Conservation (phyloP, 2,888 invertebrate species). For the Rosalia funebris region DNA sequence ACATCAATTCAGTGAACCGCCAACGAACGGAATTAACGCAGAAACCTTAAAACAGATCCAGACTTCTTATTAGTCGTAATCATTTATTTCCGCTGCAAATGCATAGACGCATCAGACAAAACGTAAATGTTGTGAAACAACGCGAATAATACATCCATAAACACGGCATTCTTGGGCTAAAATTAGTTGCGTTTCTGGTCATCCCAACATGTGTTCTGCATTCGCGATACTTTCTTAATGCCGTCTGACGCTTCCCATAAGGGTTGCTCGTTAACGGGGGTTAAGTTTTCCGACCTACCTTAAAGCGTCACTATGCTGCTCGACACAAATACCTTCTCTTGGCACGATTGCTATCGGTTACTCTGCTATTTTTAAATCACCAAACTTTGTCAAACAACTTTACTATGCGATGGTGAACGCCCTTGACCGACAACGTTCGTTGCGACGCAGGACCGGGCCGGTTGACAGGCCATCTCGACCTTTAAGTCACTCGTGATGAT, state of each 20-base stretch:
- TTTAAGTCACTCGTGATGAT: no score
- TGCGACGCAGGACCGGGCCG: background rate
- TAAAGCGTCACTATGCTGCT: constrained; percentile 21
- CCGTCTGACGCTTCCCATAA: constrained; percentile 37
- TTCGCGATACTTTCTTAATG: constrained; percentile 42
- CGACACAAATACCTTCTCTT: constrained; percentile 38
- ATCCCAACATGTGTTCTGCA: constrained; percentile 40
- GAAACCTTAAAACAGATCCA: constrained; percentile 3
- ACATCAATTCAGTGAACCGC: background rate
- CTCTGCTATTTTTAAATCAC: constrained; percentile 45
- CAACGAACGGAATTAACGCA: background rate
- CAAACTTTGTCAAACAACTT: constrained; percentile 29
- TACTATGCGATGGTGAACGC: constrained; percentile 27
- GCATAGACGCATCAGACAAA: constrained; percentile 7
- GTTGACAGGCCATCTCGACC: background rate
- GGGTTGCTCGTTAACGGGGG: constrained; percentile 37
- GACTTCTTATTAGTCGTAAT: background rate
- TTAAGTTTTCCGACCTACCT: constrained; percentile 43
- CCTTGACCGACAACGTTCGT: constrained; percentile 28
- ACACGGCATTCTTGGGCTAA: constrained; percentile 30
- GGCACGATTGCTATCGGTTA: constrained; percentile 39
- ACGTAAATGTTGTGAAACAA: constrained; percentile 23
- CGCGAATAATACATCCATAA: constrained; percentile 28
- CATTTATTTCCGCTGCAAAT: constrained; percentile 7
- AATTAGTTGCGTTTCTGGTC: constrained; percentile 15